Base-by-base conservation (phyloP, 1,140 invertebrate genomes). In the Hyposmocoma kahamanoa region DNA sequence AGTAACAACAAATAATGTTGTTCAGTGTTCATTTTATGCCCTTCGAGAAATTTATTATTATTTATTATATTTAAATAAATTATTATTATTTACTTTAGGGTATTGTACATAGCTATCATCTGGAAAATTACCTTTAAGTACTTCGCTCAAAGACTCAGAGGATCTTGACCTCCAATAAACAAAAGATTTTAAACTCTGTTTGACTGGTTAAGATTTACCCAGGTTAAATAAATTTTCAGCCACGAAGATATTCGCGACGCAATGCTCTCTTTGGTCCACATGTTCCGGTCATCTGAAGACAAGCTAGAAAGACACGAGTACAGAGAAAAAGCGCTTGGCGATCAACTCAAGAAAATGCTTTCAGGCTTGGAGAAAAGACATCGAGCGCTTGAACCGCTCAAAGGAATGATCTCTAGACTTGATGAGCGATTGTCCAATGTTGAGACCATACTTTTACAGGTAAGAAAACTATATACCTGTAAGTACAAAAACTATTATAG, bases 231-330 rank as follows among this genome's bases (percentile, higher is more conserved):
- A 30, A 30, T 36, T 36, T 87, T 30, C 68, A 95, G 94, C 13
- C 91, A 93, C 72, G 92, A 94, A 79, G 93, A 96, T 52, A 93
- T 96, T 43, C 90, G 92, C 56, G 91, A 94, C 67, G 94, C 93
- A 0, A 91, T 96, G 73, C 72, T 95, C 53, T 94, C 93, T 19
- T 81, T 97, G 51, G 93, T 95, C 36, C 91, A 94, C 71, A 92
- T 94, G 75, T 91, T 95, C 77, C 88, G 93, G 18, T 89, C 90
- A 18, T 91, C 92, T 48, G 93, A 93, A 36, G 93, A 93, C 63
- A 96, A 96, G 79, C 72, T 97, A 51, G 94, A 95, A 64, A 84
- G 95, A 19, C 95, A 97, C 72, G 95, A 97, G 72, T 90, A 89
- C 47, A 85, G 95, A 11, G 94, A 96, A 69, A 89, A 92, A 30